Percentiles rank a stretch among this genome's conserved stretches.
phyloP scores from a whole-genome alignment of 2,888 invertebrate genomes.

The Sthenelais limicola region DNA sequence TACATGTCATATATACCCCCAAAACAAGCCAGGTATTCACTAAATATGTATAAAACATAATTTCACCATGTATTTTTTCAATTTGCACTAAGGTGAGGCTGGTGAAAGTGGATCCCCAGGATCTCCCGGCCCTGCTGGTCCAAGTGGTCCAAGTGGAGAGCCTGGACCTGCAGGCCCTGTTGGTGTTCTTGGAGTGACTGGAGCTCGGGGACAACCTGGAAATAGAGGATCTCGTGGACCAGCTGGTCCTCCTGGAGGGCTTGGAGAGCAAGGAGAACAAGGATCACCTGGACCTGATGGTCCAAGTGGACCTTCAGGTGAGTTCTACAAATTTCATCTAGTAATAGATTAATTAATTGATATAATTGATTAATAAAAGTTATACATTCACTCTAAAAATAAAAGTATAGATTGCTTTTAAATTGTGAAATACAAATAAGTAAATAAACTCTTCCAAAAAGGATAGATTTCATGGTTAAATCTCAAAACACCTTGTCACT shows the following conservation, averaged over 20 bases:
- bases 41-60: neutral
- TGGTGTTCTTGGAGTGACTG: slow-evolving; percentile 25
- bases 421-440: too few species aligned
- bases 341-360: neutral
- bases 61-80: too few species aligned
- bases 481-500: neutral
- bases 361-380: neutral
- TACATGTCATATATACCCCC: too few species aligned
- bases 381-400: neutral
- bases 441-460: too few species aligned
- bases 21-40: too few species aligned
- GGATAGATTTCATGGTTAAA: neutral
- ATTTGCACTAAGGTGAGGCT: too few species aligned
- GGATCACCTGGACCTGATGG: slow-evolving; percentile 52
- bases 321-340: neutral
- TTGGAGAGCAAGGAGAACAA: slow-evolving; percentile 47
- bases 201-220: slow-evolving; percentile 29
- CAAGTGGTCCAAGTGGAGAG: slow-evolving; percentile 40
- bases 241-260: slow-evolving; percentile 50
- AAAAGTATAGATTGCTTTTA: too few species aligned
- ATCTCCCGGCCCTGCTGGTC: slow-evolving; percentile 44
- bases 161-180: slow-evolving; percentile 48
- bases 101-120: slow-evolving; percentile 36
- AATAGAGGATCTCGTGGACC: slow-evolving; percentile 48
- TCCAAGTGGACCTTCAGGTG: slow-evolving; percentile 41